A percentile compares a stretch with the other conserved stretches of the same genome.
Evolutionary conservation across 2,797 vertebrate species (phyloP).

Genomic region (Anguilla marmorata): DNA sequence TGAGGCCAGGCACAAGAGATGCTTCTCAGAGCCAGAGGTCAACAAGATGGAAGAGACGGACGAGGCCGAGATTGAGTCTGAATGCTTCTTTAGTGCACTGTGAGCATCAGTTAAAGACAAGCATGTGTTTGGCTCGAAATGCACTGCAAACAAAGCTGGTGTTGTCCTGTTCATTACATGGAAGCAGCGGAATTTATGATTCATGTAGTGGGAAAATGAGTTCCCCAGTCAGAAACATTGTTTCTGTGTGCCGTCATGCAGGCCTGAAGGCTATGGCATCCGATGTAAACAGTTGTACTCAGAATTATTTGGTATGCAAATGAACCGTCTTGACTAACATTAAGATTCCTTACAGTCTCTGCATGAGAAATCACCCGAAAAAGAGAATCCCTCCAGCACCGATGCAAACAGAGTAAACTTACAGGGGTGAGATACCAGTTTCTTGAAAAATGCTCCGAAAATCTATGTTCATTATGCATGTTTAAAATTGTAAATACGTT

Average conservation of each 20-base stretch:
- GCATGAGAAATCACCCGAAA: conserved; percentile 78
- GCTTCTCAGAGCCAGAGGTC: not conserved
- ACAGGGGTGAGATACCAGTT: conserved; percentile 76
- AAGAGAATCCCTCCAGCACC: conserved; percentile 75
- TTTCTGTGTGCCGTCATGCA: not conserved
- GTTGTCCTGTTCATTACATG: not conserved
- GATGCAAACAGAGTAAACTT: conserved; percentile 76
- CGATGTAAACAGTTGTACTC: not conserved
- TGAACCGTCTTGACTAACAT: not conserved
- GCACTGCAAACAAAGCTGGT: not conserved
- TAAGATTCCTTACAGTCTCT: conserved; percentile 63
- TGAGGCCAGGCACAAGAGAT: not conserved
- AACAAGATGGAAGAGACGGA: not conserved
- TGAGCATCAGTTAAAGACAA: not conserved
- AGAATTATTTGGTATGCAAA: not conserved
- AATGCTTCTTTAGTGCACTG: not conserved
- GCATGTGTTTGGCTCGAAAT: not conserved
- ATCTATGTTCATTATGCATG: not conserved
- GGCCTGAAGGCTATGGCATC: not conserved
- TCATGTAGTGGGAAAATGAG: conserved; percentile 11
- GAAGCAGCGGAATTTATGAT: conserved; percentile 13
- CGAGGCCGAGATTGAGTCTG: not conserved
- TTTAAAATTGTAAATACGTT: not conserved
- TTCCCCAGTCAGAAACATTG: not conserved
- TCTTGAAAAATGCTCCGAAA: not conserved